Base-by-base conservation (phyloP, 1,140 invertebrate genomes). In the Apis laboriosa region DNA sequence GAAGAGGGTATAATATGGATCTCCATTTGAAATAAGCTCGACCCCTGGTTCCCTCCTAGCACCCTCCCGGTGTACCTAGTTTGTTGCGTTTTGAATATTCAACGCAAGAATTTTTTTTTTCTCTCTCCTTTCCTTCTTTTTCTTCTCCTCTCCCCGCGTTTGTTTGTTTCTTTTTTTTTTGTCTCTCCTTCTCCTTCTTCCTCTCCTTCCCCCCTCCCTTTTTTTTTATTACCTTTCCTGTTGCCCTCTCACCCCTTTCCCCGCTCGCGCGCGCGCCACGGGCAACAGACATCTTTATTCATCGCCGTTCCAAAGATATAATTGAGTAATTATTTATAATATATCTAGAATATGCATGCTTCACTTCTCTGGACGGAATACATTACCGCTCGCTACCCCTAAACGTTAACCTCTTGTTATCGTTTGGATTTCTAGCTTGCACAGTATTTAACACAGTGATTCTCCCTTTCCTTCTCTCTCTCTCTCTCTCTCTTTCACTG, bases 271-370 rank as follows among this genome's bases (percentile, higher is more conserved):
- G 88, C 88, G 88, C 89, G 83, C 84, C 90, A 15, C 84, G 91
- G 84, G 81, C 84, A 81, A 87, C 88, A 86, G 89, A 91, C 93
- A 94, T 94, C 93, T 94, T 94, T 94, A 94, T 94, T 94, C 93
- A 94, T 94, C 92, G 92, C 91, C 93, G 94, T 94, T 94, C 93
- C 92, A 93, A 94, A 94, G 93, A 94, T 94, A 94, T 94, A 94
- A 94, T 94, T 94, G 93, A 94, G 93, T 94, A 94, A 94, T 94
- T 94, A 94, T 94, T 94, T 94, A 94, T 94, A 94, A 94, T 94
- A 94, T 94, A 94, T 94, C 93, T 94, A 93, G 93, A 94, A 94
- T 94, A 94, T 94, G 93, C 93, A 94, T 94, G 93, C 92, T 94
- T 94, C 93, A 93, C 93, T 94, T 94, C 90, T 92, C 87, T 86